Base-by-base conservation (phyloP, 30 jellyfish, hydroid and myxozoan species). In the Aurelia aurita complex sp. Pacific region DNA sequence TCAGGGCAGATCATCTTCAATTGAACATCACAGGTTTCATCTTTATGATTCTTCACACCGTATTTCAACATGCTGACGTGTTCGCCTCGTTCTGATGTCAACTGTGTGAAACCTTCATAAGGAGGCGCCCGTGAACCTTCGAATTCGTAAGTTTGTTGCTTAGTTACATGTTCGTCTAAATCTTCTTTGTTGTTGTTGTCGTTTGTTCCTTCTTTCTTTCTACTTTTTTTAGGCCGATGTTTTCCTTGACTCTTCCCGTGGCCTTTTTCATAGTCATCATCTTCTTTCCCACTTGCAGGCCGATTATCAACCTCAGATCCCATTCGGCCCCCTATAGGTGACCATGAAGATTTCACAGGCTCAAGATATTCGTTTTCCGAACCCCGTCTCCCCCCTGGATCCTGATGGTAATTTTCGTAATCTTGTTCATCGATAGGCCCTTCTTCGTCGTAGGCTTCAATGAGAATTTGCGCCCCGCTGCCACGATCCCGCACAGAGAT, bases 1-100 rank as follows among this genome's bases (percentile, higher is more conserved):
- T 95, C 97, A 7, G 99, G 99, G 14, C 98, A 95, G 55, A 96
- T 77, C 76, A 95, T 67, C 61, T 83, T 82, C 52, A 95, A 53
- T 60, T 85, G 71, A 5, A 95, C 92, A 33, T 89, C 97, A 57
- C 95, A 84, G 10, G 91, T 60, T 14, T 79, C 83, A 36, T 79
- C 71, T 35, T 85, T 89, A 62, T 85, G 79, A 54, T 95, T 80
- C 86, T 23, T 38, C 46, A 87, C 96, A 7, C 70, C 85, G 67
- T 61, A 87, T 59, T 70, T 87, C 83, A 87, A 40, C 10, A 67
- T 69, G 42, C 76, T 89, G 18, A 81, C 88, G 42, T 76, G 87
- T 51, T 89, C 97, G 32, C 91, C 94, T 60, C 90, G 66, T 33
- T 82, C 94, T 40, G 97, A 73, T 1, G 82, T 74, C 54, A 87